Evolutionary conservation across 2,113 vertebrate genomes (phyloP).

Genomic region (Phrynosoma blainvillii): DNA sequence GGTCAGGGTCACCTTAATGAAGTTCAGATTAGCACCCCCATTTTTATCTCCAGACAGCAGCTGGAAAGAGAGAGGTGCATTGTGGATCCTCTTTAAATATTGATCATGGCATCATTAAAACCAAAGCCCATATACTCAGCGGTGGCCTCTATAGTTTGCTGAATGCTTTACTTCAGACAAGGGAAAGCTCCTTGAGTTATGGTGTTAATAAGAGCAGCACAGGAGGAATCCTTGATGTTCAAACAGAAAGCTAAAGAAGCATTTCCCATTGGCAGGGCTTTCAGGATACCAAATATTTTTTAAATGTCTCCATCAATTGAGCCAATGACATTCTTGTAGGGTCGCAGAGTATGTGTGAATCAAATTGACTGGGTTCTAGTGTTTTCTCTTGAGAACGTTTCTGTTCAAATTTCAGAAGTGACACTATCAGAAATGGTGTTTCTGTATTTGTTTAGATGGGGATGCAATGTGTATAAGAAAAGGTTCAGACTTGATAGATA

Average conservation of each 20-base stretch:
- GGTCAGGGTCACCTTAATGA: not conserved
- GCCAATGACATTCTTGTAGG: slow-evolving; percentile 37
- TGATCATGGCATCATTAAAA: slow-evolving; percentile 73
- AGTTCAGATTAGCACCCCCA: rapidly evolving
- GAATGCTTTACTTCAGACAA: slow-evolving; percentile 53
- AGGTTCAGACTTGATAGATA: not conserved
- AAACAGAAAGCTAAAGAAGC: slow-evolving; percentile 41
- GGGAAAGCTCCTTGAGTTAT: slow-evolving; percentile 71
- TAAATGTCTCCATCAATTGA: slow-evolving; percentile 37
- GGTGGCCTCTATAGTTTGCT: slow-evolving; percentile 49
- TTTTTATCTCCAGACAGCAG: slow-evolving; percentile 60
- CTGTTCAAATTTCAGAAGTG: not conserved
- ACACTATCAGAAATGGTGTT: not conserved
- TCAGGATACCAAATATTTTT: slow-evolving; percentile 29
- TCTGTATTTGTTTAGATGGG: not conserved
- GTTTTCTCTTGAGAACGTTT: slow-evolving; percentile 21
- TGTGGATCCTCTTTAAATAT: slow-evolving; percentile 78
- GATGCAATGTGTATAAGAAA: not conserved
- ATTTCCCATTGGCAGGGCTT: slow-evolving; percentile 38
- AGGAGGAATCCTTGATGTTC: slow-evolving; percentile 55
- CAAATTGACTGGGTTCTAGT: not conserved
- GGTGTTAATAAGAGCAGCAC: slow-evolving; percentile 70
- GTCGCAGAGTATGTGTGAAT: slow-evolving; percentile 23
- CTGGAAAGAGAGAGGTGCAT: slow-evolving; percentile 54
- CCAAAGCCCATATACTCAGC: slow-evolving; percentile 68